These are phyloP conservation scores for Patella caerulea DNA, from an alignment of 2,888 invertebrate genomes.

Conservation along the genomic window DNA sequence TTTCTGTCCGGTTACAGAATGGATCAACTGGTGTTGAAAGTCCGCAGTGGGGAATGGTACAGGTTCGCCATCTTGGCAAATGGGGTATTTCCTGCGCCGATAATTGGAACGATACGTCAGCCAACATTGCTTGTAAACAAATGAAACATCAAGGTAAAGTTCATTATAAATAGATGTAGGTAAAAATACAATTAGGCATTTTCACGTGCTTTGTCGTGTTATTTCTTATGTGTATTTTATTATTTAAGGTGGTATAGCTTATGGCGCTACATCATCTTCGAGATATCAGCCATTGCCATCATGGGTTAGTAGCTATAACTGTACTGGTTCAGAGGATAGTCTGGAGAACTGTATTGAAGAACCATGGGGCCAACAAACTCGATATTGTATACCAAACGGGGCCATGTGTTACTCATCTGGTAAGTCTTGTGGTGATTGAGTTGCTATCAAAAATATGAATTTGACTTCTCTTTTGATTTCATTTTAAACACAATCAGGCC, in stretches of 20 bases:
- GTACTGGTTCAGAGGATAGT: constrained; percentile 20
- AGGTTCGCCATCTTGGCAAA: constrained; percentile 19
- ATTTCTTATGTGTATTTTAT: not conserved
- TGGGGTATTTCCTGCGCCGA: constrained; percentile 39
- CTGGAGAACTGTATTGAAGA: constrained; percentile 47
- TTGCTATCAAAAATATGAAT: too few relatives aligned
- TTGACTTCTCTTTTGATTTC: too few relatives aligned
- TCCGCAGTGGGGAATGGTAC: constrained; percentile 18
- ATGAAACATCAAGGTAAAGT: constrained; percentile 72
- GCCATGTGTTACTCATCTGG: constrained; percentile 41
- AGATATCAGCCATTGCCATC: not conserved
- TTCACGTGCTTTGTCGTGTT: too few relatives aligned
- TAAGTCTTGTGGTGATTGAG: too few relatives aligned
- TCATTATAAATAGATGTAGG: too few relatives aligned
- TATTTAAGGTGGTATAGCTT: not conserved
- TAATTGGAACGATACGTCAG: constrained; percentile 51
- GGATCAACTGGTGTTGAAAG: not conserved
- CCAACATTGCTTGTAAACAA: constrained; percentile 47
- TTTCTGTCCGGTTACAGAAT: not conserved
- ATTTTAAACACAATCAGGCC: too few relatives aligned
- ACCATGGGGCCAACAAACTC: constrained; percentile 48
- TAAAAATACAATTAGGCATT: too few relatives aligned
- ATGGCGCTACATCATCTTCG: not conserved
- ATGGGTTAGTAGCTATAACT: not conserved
- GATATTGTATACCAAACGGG: constrained; percentile 48